Evolutionary conservation across 2,113 vertebrate species (phyloP), one percentile per base, ranked within the genome.

Genomic region (Chloroceryle aenea): DNA sequence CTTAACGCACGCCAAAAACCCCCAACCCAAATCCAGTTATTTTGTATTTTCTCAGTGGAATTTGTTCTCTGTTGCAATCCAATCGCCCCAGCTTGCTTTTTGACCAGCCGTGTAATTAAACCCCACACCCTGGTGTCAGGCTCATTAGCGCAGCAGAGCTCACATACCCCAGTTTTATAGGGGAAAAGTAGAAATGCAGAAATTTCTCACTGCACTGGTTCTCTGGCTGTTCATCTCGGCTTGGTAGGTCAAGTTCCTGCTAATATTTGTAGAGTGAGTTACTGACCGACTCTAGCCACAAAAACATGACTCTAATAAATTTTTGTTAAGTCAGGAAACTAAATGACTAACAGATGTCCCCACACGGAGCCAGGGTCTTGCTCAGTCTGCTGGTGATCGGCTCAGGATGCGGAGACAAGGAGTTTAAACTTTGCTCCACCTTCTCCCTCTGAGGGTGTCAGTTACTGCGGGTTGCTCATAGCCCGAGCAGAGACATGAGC

Each of bases 361-460:
- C 4, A 2, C 14, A 23, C 53, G 10, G 75, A 42, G 69, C 42
- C 8, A 4, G 34, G 4, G 0, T 9, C 30, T 2, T 34, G 20
- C 45, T 23, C 27, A 14, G 45, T 3, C 59, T 12, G 20, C 55
- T 43, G 75, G 58, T 4, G 30, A 53, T 6, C 29, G 38, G 34
- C 62, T 87, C 19, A 38, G 74, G 2, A 25, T 3, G 32, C 71
- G 71, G 59, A 76, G 30, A 25, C 12, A 19, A 2, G 73, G 50
- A 50, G 61, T 12, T 50, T 36, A 25, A 88, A 7, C 67, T 62
- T 55, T 58, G 81, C 67, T 68, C 69, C n/a, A 21, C 32, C 77
- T 81, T 38, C 47, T 29, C 32, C 17, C 50, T 5, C 26, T 2
- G 73, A 69, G 80, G 50, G 38, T 22, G 85, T 72, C 71, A 18